Evolutionary conservation across 2,113 vertebrate genomes (phyloP).

Genomic region (Syngnathus floridae): DNA sequence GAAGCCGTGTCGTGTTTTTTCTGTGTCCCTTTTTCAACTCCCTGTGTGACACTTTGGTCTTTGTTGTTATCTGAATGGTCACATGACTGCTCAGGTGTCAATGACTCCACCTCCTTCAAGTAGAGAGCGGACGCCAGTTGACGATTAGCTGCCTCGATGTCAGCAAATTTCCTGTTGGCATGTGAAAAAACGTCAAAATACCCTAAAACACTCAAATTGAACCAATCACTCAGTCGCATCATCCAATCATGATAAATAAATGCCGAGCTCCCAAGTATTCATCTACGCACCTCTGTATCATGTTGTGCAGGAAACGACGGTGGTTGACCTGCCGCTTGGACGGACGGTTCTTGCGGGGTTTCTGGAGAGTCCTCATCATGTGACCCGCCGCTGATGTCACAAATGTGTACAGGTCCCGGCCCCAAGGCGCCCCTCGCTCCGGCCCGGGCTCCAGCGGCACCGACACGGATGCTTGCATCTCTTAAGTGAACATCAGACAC

Average conservation of each 20-base stretch:
- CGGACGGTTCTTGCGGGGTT: slow-evolving; percentile 69
- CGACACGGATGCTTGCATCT: slow-evolving; percentile 55
- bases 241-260: too few relatives aligned
- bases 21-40: not conserved
- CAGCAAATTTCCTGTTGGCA: slow-evolving; percentile 72
- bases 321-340: slow-evolving; percentile 79
- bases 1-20: not conserved
- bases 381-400: slow-evolving; percentile 78
- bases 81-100: slow-evolving; percentile 9
- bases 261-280: too few relatives aligned
- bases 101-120: slow-evolving; percentile 36
- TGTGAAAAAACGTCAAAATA: not conserved
- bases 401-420: slow-evolving; percentile 76
- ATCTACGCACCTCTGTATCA: slow-evolving; percentile 72
- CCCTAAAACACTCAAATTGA: not conserved
- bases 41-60: slow-evolving; percentile 5
- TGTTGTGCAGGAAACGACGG: slow-evolving; percentile 79
- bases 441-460: slow-evolving; percentile 64
- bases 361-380: slow-evolving; percentile 79
- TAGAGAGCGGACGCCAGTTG: slow-evolving; percentile 62
- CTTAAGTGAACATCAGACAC: slow-evolving; percentile 21
- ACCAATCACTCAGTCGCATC: too few relatives aligned
- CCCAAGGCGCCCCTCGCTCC: slow-evolving; percentile 65
- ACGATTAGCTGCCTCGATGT: slow-evolving; percentile 75
- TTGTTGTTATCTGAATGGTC: not conserved